These are phyloP conservation scores for Strix aluco DNA, from an alignment of 2,113 vertebrate genomes.

Conservation along the genomic window DNA sequence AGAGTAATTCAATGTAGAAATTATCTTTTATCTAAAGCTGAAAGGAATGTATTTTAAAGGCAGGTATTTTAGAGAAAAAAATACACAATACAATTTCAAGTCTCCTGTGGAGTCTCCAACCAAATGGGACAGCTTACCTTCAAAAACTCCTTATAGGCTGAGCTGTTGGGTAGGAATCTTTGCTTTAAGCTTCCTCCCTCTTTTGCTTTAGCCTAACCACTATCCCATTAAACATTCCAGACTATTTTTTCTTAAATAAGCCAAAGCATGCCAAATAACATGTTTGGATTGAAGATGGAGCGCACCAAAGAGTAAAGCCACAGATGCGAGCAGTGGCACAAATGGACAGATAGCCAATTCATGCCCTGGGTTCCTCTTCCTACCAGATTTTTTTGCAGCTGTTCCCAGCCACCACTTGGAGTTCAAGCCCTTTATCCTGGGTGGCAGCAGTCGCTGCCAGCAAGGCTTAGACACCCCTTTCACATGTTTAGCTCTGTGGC, in stretches of 20 bases:
- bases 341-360: neutral
- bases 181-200: neutral
- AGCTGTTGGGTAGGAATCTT: neutral
- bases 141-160: neutral
- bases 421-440: neutral
- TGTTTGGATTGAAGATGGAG: neutral
- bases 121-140: neutral
- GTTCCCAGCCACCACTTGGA: neutral
- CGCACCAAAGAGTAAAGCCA: neutral
- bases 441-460: neutral
- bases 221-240: neutral
- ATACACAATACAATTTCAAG: accelerated
- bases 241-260: neutral
- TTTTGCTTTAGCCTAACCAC: neutral
- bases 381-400: neutral
- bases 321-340: neutral
- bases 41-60: neutral
- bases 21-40: neutral
- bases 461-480: neutral
- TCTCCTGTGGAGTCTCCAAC: neutral
- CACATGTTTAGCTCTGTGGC: neutral
- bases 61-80: neutral
- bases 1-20: neutral
- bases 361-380: neutral
- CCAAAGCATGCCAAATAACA: neutral